Percentiles rank a stretch among this genome's conserved stretches.
These are phyloP conservation scores for Heterochromis multidens DNA, from an alignment of 2,113 vertebrate genomes.

Conservation along the genomic window DNA sequence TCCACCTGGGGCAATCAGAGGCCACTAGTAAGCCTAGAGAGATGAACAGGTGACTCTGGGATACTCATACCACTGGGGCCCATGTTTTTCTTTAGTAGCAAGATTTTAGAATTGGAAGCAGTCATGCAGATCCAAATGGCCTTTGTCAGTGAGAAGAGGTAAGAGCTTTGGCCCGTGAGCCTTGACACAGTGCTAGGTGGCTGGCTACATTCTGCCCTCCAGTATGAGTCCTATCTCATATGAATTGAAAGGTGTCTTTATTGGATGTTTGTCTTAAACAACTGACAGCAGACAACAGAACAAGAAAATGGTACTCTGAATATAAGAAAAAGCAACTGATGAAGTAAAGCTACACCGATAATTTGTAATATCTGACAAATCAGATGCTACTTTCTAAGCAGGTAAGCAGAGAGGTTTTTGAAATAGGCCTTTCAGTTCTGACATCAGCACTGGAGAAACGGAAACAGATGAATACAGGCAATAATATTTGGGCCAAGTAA, in stretches of 20 bases:
- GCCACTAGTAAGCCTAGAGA: slow-evolving; percentile 31
- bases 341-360: neutral
- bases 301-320: neutral
- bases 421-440: neutral
- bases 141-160: slow-evolving; percentile 23
- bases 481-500: neutral
- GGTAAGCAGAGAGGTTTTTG: neutral
- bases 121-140: slow-evolving; percentile 43
- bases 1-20: slow-evolving; percentile 40
- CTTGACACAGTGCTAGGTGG: slow-evolving; percentile 48
- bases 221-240: neutral
- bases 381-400: neutral
- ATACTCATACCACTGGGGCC: slow-evolving; percentile 3
- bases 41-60: slow-evolving; percentile 1
- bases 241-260: neutral
- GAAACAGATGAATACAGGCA: neutral
- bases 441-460: neutral
- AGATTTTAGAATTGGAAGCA: slow-evolving; percentile 10
- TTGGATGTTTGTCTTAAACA: slow-evolving; percentile 4
- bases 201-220: neutral
- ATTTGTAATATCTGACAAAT: neutral
- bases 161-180: slow-evolving; percentile 28
- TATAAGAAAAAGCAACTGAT: neutral
- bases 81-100: slow-evolving; percentile 15
- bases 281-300: neutral